A percentile compares a stretch with the other conserved stretches of the same genome.
Evolutionary conservation across 2,113 vertebrate genomes (phyloP).

Genomic region (Vireo altiloquus): DNA sequence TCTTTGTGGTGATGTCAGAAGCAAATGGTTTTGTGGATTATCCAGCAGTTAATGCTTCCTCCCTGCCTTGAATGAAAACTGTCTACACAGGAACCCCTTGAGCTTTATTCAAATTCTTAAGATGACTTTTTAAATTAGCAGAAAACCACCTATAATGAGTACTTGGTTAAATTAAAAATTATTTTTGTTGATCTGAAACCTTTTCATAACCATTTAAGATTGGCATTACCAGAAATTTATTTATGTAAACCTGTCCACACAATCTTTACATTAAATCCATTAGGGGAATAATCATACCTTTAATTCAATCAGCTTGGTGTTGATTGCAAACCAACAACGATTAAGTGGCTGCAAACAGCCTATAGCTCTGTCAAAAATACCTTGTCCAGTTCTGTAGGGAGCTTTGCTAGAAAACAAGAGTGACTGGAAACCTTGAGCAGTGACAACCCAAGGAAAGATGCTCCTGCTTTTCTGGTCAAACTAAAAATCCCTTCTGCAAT

Average conservation of each 20-base stretch:
- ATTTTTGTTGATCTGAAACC: not conserved
- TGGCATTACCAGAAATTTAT: not conserved
- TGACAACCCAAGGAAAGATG: not conserved
- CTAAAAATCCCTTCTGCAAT: not conserved
- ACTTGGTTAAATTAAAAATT: not conserved
- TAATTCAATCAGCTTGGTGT: not conserved
- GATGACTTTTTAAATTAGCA: not conserved
- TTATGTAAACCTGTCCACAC: not conserved
- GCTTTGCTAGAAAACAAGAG: not conserved
- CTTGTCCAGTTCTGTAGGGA: not conserved
- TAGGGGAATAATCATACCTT: not conserved
- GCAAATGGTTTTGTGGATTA: not conserved
- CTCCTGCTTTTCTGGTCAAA: not conserved
- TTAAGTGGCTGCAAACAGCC: slow-evolving; percentile 44
- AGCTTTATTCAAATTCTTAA: not conserved
- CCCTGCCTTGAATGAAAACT: not conserved
- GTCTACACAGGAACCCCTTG: not conserved
- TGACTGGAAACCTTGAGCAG: not conserved
- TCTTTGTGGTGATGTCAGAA: not conserved
- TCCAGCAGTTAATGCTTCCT: not conserved
- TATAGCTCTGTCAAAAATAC: not conserved
- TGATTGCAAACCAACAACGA: slow-evolving; percentile 5
- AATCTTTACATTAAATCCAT: slow-evolving; percentile 20
- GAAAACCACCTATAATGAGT: not conserved
- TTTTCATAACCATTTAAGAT: not conserved